Conservation (phyloP, 2,797 vertebrate species). For the Buphagus erythrorhynchus region DNA sequence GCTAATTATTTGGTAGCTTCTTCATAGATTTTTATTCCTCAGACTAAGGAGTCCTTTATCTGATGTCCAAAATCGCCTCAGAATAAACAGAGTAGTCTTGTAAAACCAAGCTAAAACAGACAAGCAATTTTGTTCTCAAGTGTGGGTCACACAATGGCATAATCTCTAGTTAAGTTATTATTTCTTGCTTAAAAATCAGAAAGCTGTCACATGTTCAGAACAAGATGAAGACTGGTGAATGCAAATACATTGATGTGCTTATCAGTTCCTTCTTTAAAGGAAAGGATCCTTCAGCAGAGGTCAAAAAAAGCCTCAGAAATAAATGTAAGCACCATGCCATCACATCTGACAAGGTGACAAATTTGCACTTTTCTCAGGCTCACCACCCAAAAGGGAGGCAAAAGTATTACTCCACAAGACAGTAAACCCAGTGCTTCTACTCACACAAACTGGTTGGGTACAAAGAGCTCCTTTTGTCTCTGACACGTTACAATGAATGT, state of each 20-base stretch:
- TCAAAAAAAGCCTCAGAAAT: background rate
- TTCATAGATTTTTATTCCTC: background rate
- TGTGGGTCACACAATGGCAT: background rate
- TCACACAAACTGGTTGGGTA: background rate
- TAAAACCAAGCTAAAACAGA: background rate
- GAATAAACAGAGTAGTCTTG: background rate
- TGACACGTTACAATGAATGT: accelerated
- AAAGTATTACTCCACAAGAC: background rate
- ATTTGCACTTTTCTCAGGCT: background rate
- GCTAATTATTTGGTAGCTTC: background rate
- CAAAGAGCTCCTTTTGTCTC: background rate
- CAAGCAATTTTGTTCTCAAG: background rate
- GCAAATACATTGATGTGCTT: background rate
- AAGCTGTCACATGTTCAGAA: background rate
- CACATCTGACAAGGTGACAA: background rate
- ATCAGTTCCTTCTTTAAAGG: background rate
- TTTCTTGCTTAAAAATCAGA: conserved; percentile 13
- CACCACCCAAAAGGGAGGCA: background rate
- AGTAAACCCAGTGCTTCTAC: background rate
- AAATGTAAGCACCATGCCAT: background rate
- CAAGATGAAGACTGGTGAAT: background rate
- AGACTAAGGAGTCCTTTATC: background rate
- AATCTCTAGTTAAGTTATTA: background rate
- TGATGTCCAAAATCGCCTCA: background rate
- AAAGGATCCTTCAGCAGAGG: background rate